Evolutionary conservation across 1,140 invertebrate genomes (phyloP), one percentile per base, ranked within the genome.

Genomic region (Acromyrmex charruanus): DNA sequence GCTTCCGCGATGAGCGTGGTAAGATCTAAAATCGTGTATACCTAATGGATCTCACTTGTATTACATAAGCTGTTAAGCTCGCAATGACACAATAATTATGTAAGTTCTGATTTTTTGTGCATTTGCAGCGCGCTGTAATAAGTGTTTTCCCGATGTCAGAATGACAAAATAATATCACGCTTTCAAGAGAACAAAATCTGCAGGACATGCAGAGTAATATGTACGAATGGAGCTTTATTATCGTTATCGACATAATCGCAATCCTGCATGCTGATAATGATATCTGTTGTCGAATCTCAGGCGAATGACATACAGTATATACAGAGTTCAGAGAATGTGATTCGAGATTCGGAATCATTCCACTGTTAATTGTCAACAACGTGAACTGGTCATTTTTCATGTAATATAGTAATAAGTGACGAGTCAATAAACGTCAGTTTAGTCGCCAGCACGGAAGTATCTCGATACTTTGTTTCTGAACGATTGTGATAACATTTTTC

Each of bases 41-140:
- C 10, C 9, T 77, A 65, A 49, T 65, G 16, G 1, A 28, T 18
- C 28, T n/a, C 18, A 35, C 44, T 18, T 25, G 14, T 21, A 10
- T 77, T 77, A 65, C 7, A 12, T 5, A 65, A 79, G 2, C 5
- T 9, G 9, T 44, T 44, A 44, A 44, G 2, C 1, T 2, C 18
- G 28, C 0, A 61, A 3, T 77, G 74, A 44, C 21, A 12, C 10
- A 61, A 77, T 61, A 53, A 63, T 77, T 77, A 61, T 14, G 16
- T 61, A 61, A 77, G 28, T 18, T 63, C 4, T 16, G 6, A 0
- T 16, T 3, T 44, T 66, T 53, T 12, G 5, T 66, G 25, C 4
- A 44, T 6, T 3, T 14, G 49, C 49, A 51, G 16, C 25, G 3
- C 44, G 3, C 2, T 16, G 25, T 7, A 68, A 80, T 51, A 16